These are phyloP conservation scores for Trissonchulus sp. DNA, from an alignment of 2,888 invertebrate genomes.

Conservation along the genomic window DNA sequence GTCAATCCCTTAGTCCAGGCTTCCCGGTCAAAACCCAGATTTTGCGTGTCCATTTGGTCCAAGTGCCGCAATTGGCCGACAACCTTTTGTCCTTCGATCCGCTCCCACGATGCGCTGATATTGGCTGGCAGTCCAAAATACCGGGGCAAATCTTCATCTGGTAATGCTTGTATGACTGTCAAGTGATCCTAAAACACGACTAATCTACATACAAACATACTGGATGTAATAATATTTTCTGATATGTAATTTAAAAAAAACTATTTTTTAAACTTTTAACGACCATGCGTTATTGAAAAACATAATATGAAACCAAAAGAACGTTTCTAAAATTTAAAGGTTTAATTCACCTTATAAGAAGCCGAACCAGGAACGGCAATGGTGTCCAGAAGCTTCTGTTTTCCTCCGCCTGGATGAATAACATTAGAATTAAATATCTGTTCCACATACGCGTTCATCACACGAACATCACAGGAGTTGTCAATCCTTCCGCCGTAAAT, in stretches of 20 bases:
- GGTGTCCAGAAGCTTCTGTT: conserved; percentile 55
- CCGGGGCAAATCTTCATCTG: conserved; percentile 67
- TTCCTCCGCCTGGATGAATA: conserved; percentile 36
- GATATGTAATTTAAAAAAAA: too few species aligned
- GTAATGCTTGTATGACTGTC: conserved; percentile 63
- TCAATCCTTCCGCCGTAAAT: conserved; percentile 81
- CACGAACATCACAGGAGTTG: conserved; percentile 66
- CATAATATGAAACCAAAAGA: conserved; percentile 54
- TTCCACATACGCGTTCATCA: conserved; percentile 64
- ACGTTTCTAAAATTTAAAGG: too few species aligned
- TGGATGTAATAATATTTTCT: too few species aligned
- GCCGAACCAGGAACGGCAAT: conserved; percentile 60
- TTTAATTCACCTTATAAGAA: conserved; percentile 47
- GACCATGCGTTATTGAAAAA: too few species aligned
- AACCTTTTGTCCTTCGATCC: conserved; percentile 62
- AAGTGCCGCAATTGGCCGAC: conserved; percentile 60
- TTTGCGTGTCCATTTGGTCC: conserved; percentile 30
- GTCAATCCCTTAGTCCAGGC: conserved; percentile 62
- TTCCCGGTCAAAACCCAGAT: conserved; percentile 56
- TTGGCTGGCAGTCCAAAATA: conserved; percentile 79
- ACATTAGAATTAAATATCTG: conserved; percentile 53
- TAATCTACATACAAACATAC: too few species aligned
- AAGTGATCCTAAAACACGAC: conserved; percentile 62
- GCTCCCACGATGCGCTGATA: conserved; percentile 75
- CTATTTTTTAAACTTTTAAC: too few species aligned